These are phyloP conservation scores for Diabrotica balteata DNA, from an alignment of 2,888 invertebrate species.

Conservation along the genomic window DNA sequence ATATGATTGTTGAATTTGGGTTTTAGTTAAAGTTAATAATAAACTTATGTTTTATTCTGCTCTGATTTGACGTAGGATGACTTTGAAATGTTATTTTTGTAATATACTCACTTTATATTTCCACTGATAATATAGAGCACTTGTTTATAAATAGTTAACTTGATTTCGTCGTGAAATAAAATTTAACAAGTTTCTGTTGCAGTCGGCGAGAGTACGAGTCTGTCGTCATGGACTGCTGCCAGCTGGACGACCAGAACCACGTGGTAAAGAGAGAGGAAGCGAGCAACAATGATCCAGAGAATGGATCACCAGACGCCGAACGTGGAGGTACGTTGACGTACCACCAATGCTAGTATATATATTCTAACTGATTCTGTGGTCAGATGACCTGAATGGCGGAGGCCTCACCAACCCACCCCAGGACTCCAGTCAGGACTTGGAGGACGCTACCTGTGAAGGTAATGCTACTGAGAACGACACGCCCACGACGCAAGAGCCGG, in stretches of 20 bases:
- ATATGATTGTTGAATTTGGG: too few species aligned
- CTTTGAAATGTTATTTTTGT: too few species aligned
- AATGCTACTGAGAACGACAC: slow-evolving; percentile 43
- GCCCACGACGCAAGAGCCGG: slow-evolving; percentile 60
- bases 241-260: slow-evolving; percentile 82
- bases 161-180: slow-evolving; percentile 1
- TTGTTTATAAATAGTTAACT: too few species aligned
- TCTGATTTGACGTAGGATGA: too few species aligned
- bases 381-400: slow-evolving; percentile 66
- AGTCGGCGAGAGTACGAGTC: slow-evolving; percentile 90
- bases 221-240: slow-evolving; percentile 93
- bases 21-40: too few species aligned
- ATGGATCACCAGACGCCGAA: slow-evolving; percentile 88
- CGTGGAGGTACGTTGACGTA: slow-evolving; percentile 67
- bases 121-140: too few species aligned
- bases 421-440: slow-evolving; percentile 54
- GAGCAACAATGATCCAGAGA: slow-evolving; percentile 78
- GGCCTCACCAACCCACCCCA: slow-evolving; percentile 63
- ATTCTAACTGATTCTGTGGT: slow-evolving; percentile 54
- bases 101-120: too few species aligned
- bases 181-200: slow-evolving; percentile 50
- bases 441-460: slow-evolving; percentile 52
- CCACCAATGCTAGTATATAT: slow-evolving; percentile 57
- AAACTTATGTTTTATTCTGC: too few species aligned
- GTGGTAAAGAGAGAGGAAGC: slow-evolving; percentile 86